Base-by-base conservation (phyloP, 2,888 invertebrate genomes). In the Tipula lateralis region DNA sequence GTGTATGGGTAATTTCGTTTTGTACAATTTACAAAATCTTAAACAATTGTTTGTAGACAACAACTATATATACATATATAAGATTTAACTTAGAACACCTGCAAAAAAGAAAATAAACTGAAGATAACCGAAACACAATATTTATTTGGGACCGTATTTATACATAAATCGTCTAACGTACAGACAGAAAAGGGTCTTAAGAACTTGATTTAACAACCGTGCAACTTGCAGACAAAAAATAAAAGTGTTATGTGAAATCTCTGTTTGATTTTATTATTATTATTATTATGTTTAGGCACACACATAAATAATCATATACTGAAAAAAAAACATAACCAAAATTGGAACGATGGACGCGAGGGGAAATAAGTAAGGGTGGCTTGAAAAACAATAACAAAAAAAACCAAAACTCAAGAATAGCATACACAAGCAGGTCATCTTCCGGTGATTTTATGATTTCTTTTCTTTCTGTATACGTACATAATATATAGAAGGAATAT, bases 191-290 rank as follows among this genome's bases (percentile, higher is more conserved):
- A 66, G 66, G 66, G 66, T 66, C 66, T 19, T 19, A 24, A 66
- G 24, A 66, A 66, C 66, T 66, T 66, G 66, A 66, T 66, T 66
- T 66, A 66, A 66, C 66, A 66, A 66, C 66, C 9, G 66, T 66
- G 66, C 9, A 66, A 66, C 66, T 66, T 66, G 24, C 66, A 66
- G 19, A 66, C 24, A 66, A 9, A 66, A 19, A 66, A n/a, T 50
- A 66, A 66, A 66, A 66, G 66, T 66, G 66, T 66, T 66, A 66
- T 66, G 66, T 24, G 66, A 66, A 66, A 24, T 66, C 66, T 66
- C 24, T 9, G 66, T 66, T 66, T 66, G 24, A 24, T 66, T 66
- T 66, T 24, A 24, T 66, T 50, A 16, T 44, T 32, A 16, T 44
- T 32, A 32, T 36, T 66, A 66, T 66, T 24, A 66, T 66, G 66